These are phyloP conservation scores for Pectinophora gossypiella DNA, from an alignment of 1,140 invertebrate genomes.

Conservation along the genomic window DNA sequence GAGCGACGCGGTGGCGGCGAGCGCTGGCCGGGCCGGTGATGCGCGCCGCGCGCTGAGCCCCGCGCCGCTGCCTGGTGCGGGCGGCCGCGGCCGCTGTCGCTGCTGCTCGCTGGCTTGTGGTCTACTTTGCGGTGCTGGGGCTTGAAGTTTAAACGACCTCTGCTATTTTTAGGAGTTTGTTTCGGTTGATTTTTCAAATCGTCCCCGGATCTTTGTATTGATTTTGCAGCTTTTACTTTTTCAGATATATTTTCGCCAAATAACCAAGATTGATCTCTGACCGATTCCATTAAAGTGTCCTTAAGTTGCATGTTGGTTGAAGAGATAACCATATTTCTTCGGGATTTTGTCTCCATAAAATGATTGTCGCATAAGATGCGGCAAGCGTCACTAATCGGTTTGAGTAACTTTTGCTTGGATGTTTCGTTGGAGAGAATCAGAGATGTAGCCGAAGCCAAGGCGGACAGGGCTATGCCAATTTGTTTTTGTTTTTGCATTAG, in stretches of 20 bases:
- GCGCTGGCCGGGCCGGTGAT: background rate
- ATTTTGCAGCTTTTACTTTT: slow-evolving; percentile 5
- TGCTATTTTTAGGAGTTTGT: background rate
- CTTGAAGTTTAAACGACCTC: slow-evolving; percentile 4
- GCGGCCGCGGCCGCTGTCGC: background rate
- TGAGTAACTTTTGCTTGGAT: slow-evolving; percentile 1
- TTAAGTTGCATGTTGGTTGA: background rate
- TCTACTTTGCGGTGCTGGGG: background rate
- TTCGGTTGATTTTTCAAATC: slow-evolving; percentile 1
- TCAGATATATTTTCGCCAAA: slow-evolving; percentile 9
- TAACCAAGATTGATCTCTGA: slow-evolving; percentile 2
- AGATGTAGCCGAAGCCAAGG: background rate
- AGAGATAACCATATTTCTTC: slow-evolving; percentile 1
- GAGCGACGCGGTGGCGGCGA: too few relatives aligned
- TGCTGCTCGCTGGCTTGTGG: background rate
- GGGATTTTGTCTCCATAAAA: background rate
- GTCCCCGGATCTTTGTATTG: background rate
- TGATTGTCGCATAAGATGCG: too few relatives aligned
- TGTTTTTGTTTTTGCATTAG: slow-evolving; percentile 5
- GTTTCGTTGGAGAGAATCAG: background rate
- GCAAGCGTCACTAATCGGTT: slow-evolving; percentile 3
- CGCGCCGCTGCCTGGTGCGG: too few relatives aligned
- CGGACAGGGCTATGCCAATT: background rate
- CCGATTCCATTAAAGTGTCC: background rate
- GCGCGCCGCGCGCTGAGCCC: too few relatives aligned